Evolutionary conservation across 2,113 vertebrate genomes (phyloP), one percentile per base, ranked within the genome.

Genomic region (Chloropsis cyanopogon): DNA sequence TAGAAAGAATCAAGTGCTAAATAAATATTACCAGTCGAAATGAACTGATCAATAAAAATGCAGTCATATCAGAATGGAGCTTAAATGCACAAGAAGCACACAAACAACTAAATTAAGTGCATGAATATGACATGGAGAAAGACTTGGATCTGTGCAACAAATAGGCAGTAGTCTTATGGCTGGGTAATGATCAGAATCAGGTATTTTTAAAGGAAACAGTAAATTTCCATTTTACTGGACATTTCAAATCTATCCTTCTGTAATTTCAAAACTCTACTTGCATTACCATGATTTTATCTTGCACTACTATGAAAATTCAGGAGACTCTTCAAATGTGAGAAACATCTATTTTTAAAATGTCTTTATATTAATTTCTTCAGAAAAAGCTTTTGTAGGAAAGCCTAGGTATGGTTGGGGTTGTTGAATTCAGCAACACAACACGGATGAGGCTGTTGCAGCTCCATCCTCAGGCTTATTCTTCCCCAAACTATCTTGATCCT

Each of bases 271-370:
- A 50, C 8, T 33, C 17, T 31, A 7, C 3, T 82, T 79, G 23
- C 37, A 26, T 15, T 53, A 14, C 12, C 25, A 31, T 6, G 3
- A 82, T 57, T 89, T 75, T 82, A 3, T 59, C 56, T 95, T 84
- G 25, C 13, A 21, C 24, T 52, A 31, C 4, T 4, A 20, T 28
- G 41, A 64, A 88, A 81, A 65, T 33, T 41, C 21, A 46, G 42
- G 23, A 3, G 24, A 22, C 18, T 54, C 33, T 42, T 29, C 41
- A 31, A 57, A 53, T 64, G 6, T 25, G 37, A 88, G 44, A 66
- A 79, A 72, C 0, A 0, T 3, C 0, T 44, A 4, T 31, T 82
- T 88, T 83, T 3, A 0, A 8, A 39, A 35, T n/a, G 4, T 28
- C 23, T 7, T 79, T 90, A 18, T 69, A 13, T 8, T 42, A 4